Conservation (phyloP, 2,113 vertebrate species). For the Pyrgilauda ruficollis region DNA sequence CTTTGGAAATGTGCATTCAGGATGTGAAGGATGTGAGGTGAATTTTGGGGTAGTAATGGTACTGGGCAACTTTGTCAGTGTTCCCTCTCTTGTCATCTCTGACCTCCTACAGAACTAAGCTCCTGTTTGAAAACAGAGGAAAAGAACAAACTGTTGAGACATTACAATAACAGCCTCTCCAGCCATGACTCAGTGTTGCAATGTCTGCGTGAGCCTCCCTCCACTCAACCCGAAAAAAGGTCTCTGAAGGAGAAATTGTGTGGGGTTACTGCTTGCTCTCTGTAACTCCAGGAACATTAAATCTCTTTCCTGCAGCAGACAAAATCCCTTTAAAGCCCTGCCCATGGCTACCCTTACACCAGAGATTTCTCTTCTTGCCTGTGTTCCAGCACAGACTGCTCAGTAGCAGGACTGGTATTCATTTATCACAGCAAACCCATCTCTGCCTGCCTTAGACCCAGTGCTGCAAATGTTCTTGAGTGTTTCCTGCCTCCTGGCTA, state of each 20-base stretch:
- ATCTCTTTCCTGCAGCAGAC: background rate
- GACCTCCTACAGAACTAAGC: background rate
- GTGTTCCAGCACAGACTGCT: background rate
- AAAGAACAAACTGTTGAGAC: background rate
- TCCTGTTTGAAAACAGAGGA: background rate
- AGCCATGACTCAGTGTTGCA: background rate
- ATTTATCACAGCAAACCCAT: background rate
- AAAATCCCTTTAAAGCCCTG: background rate
- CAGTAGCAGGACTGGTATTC: background rate
- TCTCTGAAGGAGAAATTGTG: background rate
- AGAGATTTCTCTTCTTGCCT: background rate
- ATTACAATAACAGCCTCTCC: background rate
- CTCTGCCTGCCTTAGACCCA: background rate
- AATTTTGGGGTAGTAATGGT: background rate
- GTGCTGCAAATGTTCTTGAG: background rate
- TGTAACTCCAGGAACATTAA: background rate
- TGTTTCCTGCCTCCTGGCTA: background rate
- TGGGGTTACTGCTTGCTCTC: background rate
- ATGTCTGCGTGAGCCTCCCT: background rate
- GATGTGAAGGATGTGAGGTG: background rate
- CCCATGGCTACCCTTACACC: accelerated
- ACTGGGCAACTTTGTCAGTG: background rate
- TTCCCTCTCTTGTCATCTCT: background rate
- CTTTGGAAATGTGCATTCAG: background rate
- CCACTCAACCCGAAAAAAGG: background rate